Conservation (phyloP, 2,797 vertebrate species). For the Arrhamphus sclerolepis region DNA sequence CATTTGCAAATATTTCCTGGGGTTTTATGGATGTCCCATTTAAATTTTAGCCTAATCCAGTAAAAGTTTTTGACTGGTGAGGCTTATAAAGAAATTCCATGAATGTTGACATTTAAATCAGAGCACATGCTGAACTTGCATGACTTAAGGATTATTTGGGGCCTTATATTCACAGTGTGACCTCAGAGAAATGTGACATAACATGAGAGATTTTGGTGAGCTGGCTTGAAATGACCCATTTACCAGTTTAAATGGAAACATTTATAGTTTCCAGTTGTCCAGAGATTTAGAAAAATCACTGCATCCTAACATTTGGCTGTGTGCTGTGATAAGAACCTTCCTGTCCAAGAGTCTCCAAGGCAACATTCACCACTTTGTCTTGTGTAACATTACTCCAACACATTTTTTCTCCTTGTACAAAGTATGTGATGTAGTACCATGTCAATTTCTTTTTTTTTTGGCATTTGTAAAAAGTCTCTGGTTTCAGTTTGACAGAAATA, state of each 20-base stretch:
- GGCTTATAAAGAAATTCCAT: too few relatives aligned
- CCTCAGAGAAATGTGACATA: background rate
- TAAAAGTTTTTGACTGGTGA: too few relatives aligned
- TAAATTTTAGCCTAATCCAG: too few relatives aligned
- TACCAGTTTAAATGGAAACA: conserved; percentile 2
- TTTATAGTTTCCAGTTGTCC: conserved; percentile 2
- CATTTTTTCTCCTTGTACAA: conserved; percentile 24
- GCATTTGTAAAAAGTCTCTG: conserved; percentile 23
- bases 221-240: conserved; percentile 3
- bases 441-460: conserved; percentile 23
- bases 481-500: conserved; percentile 14
- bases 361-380: conserved; percentile 57
- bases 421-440: conserved; percentile 26
- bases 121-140: background rate
- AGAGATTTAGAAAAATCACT: background rate
- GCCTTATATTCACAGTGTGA: background rate
- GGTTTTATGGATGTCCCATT: too few relatives aligned
- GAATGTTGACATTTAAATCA: background rate
- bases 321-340: conserved; percentile 35
- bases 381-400: conserved; percentile 33
- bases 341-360: conserved; percentile 56
- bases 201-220: background rate
- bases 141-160: too few relatives aligned
- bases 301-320: conserved; percentile 23
- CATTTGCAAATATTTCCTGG: too few relatives aligned